Conservation (phyloP, 2,888 invertebrate species). For the Trypoxylon attenuatum region DNA sequence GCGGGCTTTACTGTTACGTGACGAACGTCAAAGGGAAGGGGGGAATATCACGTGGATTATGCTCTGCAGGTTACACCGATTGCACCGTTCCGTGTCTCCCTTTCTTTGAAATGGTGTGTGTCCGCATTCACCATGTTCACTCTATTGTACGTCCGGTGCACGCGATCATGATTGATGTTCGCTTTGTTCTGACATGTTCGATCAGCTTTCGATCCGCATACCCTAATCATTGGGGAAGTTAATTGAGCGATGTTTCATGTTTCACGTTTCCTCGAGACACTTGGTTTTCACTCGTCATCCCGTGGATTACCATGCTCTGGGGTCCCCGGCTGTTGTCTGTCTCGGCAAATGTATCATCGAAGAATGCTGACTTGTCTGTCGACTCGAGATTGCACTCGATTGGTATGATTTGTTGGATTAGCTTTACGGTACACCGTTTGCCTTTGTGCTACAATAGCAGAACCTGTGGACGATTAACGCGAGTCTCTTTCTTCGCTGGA, state of each 20-base stretch:
- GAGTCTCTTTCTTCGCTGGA: no score
- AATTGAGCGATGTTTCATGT: constrained; percentile 21
- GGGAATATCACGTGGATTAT: constrained; percentile 14
- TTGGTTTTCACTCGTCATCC: constrained; percentile 5
- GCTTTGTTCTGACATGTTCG: constrained; percentile 42
- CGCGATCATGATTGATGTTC: constrained; percentile 40
- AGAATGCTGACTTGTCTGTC: no score
- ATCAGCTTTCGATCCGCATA: constrained; percentile 30
- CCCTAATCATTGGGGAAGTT: constrained; percentile 30
- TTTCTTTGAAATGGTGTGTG: no score
- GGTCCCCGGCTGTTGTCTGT: no score
- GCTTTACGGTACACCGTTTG: no score
- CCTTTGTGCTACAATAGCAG: no score
- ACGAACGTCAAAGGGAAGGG: constrained; percentile 28
- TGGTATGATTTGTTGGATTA: no score
- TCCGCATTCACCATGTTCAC: no score
- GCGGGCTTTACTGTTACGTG: constrained; percentile 19
- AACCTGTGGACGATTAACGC: no score
- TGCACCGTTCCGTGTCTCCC: not conserved
- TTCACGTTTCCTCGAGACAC: not conserved
- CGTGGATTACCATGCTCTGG: no score
- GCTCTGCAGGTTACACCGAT: not conserved
- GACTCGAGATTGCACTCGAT: no score
- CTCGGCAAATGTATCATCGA: no score
- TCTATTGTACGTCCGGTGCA: constrained; percentile 16